Base-by-base conservation (phyloP, 2,797 vertebrate genomes). In the Anguilla marmorata region DNA sequence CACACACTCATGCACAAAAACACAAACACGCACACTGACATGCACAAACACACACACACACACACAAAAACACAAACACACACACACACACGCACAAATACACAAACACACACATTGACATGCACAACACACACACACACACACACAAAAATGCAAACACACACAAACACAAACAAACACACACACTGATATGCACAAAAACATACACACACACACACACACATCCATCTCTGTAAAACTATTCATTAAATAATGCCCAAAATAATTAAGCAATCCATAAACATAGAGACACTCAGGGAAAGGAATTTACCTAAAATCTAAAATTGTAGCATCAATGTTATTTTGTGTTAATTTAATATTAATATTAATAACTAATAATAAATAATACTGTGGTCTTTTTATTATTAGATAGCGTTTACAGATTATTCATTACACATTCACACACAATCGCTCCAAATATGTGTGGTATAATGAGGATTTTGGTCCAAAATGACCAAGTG, bases 161-260 rank as follows among this genome's bases (percentile, higher is more conserved):
- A 24, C 33, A 16, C 69, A 50, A 19, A 2, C 4, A 37, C 85
- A 50, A 37, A 82, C 72, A 52, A 19, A 30, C 85, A 37, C 37
- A 37, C 37, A 37, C 37, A 37, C 37, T 37, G 37, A 37, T 37
- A 80, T n/a, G 63, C 52, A 88, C 12, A 88, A 85, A 60, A 85
- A 48, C 87, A 85, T 33, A 87, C 6, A 86, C 79, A 80, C 76
- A 87, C 6, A 86, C 79, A 80, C 76, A 45, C 37, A 48, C 76
- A 48, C 21, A 9, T 66, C 60, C 21, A n/a, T 66, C 60, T 63
- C 60, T 6, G 21, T n/a, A 2, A 66, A n/a, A 66, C 60, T 66
- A 4, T 66, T 2, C 60, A 60, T 24, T 24, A 66, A 72, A 72
- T 8, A 27, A n/a, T 60, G 58, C 3, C 66, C 24, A 69, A 69